Base-by-base conservation (phyloP, 64 coral and sea anemone genomes). In the Cladopsammia gracilis region DNA sequence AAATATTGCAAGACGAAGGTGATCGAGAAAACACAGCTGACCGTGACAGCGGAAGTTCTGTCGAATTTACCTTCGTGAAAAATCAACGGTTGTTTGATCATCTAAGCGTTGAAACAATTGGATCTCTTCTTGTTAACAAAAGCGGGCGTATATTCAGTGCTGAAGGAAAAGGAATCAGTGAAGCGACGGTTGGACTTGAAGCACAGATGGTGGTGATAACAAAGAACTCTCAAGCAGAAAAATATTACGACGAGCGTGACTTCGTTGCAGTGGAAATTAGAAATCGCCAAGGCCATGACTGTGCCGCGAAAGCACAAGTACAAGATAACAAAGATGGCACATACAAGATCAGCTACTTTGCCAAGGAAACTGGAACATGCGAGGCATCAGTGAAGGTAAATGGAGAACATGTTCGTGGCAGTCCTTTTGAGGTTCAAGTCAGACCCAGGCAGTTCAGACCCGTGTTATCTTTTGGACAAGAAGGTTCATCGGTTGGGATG, bases 261-360 rank as follows among this genome's bases (percentile, higher is more conserved):
- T 72, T 0, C 2, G 70, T 72, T 15, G 46, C 25, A 47, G 10
- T 72, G 70, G 0, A 72, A 4, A 44, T 72, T 1, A 72, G 15
- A 16, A 72, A 72, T 72, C 42, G n/a, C 3, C 70, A 72, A 72
- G 70, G 70, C 11, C 25, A 72, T 72, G 70, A 72, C 34, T 72
- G 70, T 72, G 25, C 42, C 0, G 4, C 70, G 5, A 45, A 72
- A 45, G 34, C 4, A 12, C 0, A 5, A 45, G 42, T 72, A 0
- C 8, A 45, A 72, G 73, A 75, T 50, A 51, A 75, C 73, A 75
- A 51, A 50, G 45, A 75, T 50, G 47, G 73, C 47, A 75, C 47
- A 13, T 50, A 51, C 15, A 22, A 75, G 73, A 50, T 75, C 15
- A 75, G 47, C 13, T 75, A 75, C 16, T 52, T 51, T 75, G 73